These are phyloP conservation scores for Troides aeacus DNA, from an alignment of 2,888 invertebrate species.

Conservation along the genomic window DNA sequence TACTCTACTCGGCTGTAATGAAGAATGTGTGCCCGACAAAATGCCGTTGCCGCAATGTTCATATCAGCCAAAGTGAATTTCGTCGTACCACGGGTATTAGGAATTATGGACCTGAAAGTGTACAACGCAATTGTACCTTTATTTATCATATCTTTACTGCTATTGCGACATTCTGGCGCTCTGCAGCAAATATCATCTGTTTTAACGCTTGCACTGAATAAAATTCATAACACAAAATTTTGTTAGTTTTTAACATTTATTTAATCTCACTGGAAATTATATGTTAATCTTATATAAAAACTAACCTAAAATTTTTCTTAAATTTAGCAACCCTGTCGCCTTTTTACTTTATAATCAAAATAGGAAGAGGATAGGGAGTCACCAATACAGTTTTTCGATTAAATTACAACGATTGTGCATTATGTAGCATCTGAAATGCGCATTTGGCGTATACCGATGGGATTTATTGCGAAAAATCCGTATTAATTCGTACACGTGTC, in stretches of 20 bases:
- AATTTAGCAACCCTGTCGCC: not conserved
- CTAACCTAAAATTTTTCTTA: not conserved
- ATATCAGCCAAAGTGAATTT: constrained; percentile 55
- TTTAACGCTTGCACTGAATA: not conserved
- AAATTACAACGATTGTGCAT: constrained; percentile 24
- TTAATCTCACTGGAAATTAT: no score
- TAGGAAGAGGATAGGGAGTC: constrained; percentile 9
- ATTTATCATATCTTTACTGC: not conserved
- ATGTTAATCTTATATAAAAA: no score
- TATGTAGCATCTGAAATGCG: constrained; percentile 22
- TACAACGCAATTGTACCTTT: constrained; percentile 3
- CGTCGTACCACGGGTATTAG: constrained; percentile 54
- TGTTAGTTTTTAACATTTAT: not conserved
- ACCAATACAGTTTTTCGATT: constrained; percentile 23
- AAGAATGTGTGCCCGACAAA: constrained; percentile 55
- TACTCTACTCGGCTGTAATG: constrained; percentile 56
- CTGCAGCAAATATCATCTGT: not conserved
- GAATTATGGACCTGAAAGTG: constrained; percentile 43
- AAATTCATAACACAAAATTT: not conserved
- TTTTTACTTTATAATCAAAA: not conserved
- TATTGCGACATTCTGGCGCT: not conserved
- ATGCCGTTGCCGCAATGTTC: constrained; percentile 42
- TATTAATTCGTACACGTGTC: constrained; percentile 77
- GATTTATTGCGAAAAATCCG: constrained; percentile 62
- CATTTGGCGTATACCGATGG: constrained; percentile 29